Percentiles rank a stretch among this genome's conserved stretches.
phyloP scores from a whole-genome alignment of 2,797 vertebrate genomes.

The Rhinella marina region DNA sequence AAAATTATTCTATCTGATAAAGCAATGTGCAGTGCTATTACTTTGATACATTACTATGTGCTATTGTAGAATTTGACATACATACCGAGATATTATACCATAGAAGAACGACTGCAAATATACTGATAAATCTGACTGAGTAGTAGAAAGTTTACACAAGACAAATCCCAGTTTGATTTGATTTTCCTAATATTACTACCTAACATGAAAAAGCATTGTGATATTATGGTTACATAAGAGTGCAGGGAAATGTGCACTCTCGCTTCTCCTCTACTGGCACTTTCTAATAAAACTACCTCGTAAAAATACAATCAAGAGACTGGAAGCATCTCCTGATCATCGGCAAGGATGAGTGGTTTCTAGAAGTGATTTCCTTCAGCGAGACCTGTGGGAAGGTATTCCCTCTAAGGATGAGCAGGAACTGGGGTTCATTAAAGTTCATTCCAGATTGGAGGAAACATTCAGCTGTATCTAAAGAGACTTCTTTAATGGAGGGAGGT shows the following conservation, averaged over 20 bases:
- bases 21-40: too few relatives aligned
- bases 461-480: not conserved
- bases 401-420: not conserved
- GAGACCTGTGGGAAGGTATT: not conserved
- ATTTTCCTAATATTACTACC: not conserved
- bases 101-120: too few relatives aligned
- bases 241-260: not conserved
- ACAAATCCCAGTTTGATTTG: not conserved
- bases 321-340: conserved; percentile 1
- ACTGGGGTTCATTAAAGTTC: not conserved
- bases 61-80: too few relatives aligned
- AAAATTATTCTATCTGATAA: too few relatives aligned
- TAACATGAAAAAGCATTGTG: not conserved
- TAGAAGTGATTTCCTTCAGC: not conserved
- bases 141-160: too few relatives aligned
- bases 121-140: too few relatives aligned
- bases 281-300: conserved; percentile 6
- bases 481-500: not conserved
- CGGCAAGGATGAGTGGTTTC: not conserved
- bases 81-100: too few relatives aligned
- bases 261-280: conserved; percentile 1
- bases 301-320: conserved; percentile 14
- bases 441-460: not conserved
- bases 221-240: not conserved
- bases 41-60: too few relatives aligned